phyloP scores from a whole-genome alignment of 1,140 invertebrate genomes.

The Drosophila kohkoa region DNA sequence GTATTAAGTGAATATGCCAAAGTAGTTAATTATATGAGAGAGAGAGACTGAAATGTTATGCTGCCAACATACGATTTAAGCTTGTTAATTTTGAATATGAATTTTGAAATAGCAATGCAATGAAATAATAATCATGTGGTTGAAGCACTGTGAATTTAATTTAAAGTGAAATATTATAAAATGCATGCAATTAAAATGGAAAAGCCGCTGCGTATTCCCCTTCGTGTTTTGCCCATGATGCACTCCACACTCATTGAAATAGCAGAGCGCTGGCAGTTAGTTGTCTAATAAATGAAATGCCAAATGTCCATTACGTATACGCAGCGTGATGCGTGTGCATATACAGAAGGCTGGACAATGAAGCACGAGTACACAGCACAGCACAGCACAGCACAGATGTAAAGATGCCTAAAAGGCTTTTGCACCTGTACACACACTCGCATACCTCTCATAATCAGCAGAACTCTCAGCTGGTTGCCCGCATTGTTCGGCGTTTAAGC shows the following conservation, averaged over 20 bases:
- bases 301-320: constrained; percentile 26
- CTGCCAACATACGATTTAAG: too few relatives aligned
- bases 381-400: not conserved
- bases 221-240: not conserved
- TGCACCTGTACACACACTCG: not conserved
- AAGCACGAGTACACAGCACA: not conserved
- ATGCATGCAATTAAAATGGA: not conserved
- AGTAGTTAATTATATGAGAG: too few relatives aligned
- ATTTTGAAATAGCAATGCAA: too few relatives aligned
- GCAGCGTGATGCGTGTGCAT: constrained; percentile 21
- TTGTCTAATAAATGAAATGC: not conserved
- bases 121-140: not conserved
- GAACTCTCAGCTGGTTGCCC: not conserved
- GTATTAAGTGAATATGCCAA: too few relatives aligned
- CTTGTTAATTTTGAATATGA: too few relatives aligned
- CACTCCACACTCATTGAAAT: not conserved
- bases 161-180: constrained; percentile 19
- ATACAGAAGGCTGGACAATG: constrained; percentile 13
- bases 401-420: constrained; percentile 13
- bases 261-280: not conserved
- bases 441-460: not conserved
- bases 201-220: not conserved
- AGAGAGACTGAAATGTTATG: too few relatives aligned
- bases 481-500: constrained; percentile 43
- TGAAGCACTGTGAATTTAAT: constrained; percentile 11